These are phyloP conservation scores for Pardalotus punctatus DNA, from an alignment of 2,113 vertebrate genomes.

Conservation along the genomic window DNA sequence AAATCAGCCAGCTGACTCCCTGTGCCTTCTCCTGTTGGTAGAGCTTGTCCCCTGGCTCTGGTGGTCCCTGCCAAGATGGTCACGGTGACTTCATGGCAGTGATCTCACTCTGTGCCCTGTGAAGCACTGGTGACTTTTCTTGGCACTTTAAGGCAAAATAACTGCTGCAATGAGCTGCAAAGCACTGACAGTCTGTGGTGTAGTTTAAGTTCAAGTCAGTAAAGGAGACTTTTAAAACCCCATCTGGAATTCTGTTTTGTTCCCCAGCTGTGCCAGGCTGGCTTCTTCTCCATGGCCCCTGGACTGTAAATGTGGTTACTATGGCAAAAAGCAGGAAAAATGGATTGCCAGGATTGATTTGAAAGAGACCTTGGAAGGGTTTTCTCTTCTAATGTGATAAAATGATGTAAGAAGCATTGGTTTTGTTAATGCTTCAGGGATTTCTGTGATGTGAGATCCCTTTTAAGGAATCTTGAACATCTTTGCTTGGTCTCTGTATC, in stretches of 20 bases:
- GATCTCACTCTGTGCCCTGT: background rate
- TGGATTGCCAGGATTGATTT: background rate
- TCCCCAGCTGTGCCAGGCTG: background rate
- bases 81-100: background rate
- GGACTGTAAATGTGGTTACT: background rate
- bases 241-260: background rate
- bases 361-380: background rate
- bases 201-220: background rate
- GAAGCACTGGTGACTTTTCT: fast-evolving
- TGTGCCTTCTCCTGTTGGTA: background rate
- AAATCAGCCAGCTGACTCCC: background rate
- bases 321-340: fast-evolving
- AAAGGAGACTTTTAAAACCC: background rate
- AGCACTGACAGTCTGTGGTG: background rate
- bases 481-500: background rate
- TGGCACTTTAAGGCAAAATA: background rate
- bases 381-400: background rate
- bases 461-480: background rate
- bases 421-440: background rate
- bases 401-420: background rate
- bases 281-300: fast-evolving
- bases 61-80: background rate
- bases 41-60: background rate
- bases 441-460: background rate
- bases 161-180: background rate